Percentiles rank a stretch among this genome's conserved stretches.
Evolutionary conservation across 2,113 vertebrate species (phyloP).

Genomic region (Gasterosteus nipponicus): DNA sequence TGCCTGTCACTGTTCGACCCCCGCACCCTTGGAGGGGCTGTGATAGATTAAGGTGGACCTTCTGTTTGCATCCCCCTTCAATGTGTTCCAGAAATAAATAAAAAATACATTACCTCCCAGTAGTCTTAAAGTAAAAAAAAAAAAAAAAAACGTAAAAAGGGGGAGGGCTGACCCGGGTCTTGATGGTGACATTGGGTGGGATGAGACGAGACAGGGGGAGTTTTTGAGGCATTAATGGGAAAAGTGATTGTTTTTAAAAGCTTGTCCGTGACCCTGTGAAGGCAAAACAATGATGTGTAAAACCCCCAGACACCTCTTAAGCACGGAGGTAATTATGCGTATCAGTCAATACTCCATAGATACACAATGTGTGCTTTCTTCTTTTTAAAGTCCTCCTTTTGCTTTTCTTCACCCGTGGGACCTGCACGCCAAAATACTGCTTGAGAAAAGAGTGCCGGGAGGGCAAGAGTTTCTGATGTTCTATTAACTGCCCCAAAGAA

Average conservation of each 20-base stretch:
- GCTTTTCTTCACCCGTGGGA: background rate
- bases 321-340: constrained; percentile 33
- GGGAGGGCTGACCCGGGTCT: constrained; percentile 42
- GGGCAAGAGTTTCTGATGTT: constrained; percentile 2
- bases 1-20: constrained; percentile 64
- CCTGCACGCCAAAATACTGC: background rate
- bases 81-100: constrained; percentile 83
- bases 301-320: constrained; percentile 56
- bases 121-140: constrained; percentile 63
- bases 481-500: background rate
- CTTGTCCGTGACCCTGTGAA: constrained; percentile 74
- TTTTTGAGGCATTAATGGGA: constrained; percentile 60
- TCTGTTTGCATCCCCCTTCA: constrained; percentile 85
- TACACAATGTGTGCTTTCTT: background rate
- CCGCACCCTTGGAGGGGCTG: constrained; percentile 74
- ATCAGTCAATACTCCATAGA: constrained; percentile 36
- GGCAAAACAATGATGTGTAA: constrained; percentile 45
- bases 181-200: constrained; percentile 61
- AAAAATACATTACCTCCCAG: constrained; percentile 84
- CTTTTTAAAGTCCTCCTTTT: constrained; percentile 3
- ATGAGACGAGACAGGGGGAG: constrained; percentile 55
- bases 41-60: constrained; percentile 93
- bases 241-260: constrained; percentile 78
- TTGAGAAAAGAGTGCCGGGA: background rate
- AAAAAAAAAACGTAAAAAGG: background rate